A percentile compares a stretch with the other conserved stretches of the same genome.
Conservation (phyloP, 2,888 invertebrate species). For the Holacanthella duospinosa region DNA sequence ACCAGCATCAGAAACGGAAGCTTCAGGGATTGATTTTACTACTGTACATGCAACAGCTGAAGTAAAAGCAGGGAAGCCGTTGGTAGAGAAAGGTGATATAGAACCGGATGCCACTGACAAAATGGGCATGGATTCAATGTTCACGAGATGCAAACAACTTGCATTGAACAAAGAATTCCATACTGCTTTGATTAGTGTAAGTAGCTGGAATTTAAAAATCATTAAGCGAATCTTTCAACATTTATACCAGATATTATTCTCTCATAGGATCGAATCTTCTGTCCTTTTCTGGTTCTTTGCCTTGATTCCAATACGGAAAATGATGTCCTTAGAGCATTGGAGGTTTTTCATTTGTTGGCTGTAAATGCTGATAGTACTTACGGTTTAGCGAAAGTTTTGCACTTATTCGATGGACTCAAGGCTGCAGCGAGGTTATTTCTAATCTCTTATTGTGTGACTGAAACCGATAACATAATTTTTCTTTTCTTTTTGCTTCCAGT, state of each 20-base stretch:
- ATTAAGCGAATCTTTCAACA: background rate
- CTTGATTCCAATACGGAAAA: constrained; percentile 21
- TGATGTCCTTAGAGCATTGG: constrained; percentile 19
- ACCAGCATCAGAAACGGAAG: background rate
- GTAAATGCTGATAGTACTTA: constrained; percentile 20
- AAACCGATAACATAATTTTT: background rate
- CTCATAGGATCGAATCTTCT: constrained; percentile 20
- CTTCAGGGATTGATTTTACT: too few relatives aligned
- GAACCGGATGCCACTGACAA: background rate
- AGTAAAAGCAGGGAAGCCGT: too few relatives aligned
- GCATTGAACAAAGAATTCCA: background rate
- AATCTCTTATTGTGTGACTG: background rate
- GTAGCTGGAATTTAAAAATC: background rate
- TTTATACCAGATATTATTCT: background rate
- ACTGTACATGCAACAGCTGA: too few relatives aligned
- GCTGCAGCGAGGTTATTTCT: constrained; percentile 9
- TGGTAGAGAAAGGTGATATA: background rate
- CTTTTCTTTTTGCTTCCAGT: background rate
- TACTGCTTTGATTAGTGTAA: background rate
- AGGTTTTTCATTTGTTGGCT: constrained; percentile 23
- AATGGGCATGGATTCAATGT: background rate
- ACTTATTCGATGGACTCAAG: constrained; percentile 24
- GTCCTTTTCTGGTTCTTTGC: constrained; percentile 23
- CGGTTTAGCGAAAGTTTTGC: constrained; percentile 15
- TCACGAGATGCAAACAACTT: background rate